A percentile compares a stretch with the other conserved stretches of the same genome.
Conservation (phyloP, 2,888 invertebrate species). For the Aleiodes alternator region DNA sequence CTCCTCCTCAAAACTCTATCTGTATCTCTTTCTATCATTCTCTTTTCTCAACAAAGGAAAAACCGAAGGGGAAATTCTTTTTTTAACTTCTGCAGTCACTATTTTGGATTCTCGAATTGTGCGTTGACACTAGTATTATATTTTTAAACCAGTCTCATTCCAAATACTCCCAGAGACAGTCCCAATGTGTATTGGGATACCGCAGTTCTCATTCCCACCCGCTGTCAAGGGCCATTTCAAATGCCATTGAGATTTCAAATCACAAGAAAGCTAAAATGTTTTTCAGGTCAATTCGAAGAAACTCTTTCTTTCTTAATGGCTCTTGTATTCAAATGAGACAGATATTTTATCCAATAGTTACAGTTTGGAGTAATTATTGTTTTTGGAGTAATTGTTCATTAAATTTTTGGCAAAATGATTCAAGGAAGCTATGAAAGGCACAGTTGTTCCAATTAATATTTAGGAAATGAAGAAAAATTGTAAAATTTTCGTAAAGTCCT, state of each 20-base stretch:
- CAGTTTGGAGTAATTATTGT: not conserved
- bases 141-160: conserved; percentile 55
- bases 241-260: conserved; percentile 42
- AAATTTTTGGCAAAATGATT: too few relatives aligned
- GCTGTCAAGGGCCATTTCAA: conserved; percentile 57
- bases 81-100: conserved; percentile 3
- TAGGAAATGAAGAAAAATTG: too few relatives aligned
- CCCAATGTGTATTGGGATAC: too few relatives aligned
- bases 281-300: conserved; percentile 24
- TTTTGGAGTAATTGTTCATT: not conserved
- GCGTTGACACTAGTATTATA: conserved; percentile 42
- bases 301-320: not conserved
- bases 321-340: not conserved
- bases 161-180: conserved; percentile 39
- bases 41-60: conserved; percentile 3
- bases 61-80: not conserved
- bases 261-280: too few relatives aligned
- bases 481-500: too few relatives aligned
- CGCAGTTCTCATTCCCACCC: conserved; percentile 42
- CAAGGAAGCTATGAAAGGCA: too few relatives aligned
- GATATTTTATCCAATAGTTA: conserved; percentile 1
- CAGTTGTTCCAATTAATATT: too few relatives aligned
- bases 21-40: too few relatives aligned
- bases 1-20: not conserved
- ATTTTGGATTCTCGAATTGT: conserved; percentile 1